Base-by-base conservation (phyloP, 2,888 invertebrate species). In the Folsomia manolachei region DNA sequence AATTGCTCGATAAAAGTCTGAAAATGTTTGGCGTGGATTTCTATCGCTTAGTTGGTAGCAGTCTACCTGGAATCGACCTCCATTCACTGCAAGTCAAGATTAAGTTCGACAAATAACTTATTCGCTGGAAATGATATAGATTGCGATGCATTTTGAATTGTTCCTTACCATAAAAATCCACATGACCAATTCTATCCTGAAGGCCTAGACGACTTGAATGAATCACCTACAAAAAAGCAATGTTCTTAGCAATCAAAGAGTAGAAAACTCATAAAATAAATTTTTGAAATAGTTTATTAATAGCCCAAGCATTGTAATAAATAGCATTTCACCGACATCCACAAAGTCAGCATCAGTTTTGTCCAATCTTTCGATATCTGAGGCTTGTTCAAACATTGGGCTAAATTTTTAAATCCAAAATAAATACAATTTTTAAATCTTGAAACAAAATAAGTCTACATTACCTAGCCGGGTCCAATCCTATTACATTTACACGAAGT, bases 171-270 rank as follows among this genome's bases (percentile, higher is more conserved):
- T 82, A 83, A 74, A 82, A 83, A 67, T 83, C 83, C 0, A 82
- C 82, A 69, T 82, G 82, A 1, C 83, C 83, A 74, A 82, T 76
- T 1, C 81, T 80, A 62, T 80, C 78, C 51, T 80, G 81, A 1
- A 81, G 76, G 7, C 83, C 82, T 1, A 82, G 75, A 9, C 82
- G 81, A 70, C 82, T 83, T 7, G 82, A 81, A 69, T 83, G 83
- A 26, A 83, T 82, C 1, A 83, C 82, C 67, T 83, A 82, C 0
- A 83, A 82, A 72, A 82, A 83, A 1, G n/a, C n/a, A n/a, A n/a
- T n/a, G n/a, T n/a, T n/a, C n/a, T n/a, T n/a, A n/a, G n/a, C n/a
- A n/a, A n/a, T n/a, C n/a, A n/a, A n/a, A n/a, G n/a, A n/a, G n/a
- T n/a, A n/a, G n/a, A n/a, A n/a, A n/a, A n/a, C n/a, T n/a, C n/a